These are phyloP conservation scores for Syrrhaptes paradoxus DNA, from an alignment of 2,113 vertebrate species.

Conservation along the genomic window DNA sequence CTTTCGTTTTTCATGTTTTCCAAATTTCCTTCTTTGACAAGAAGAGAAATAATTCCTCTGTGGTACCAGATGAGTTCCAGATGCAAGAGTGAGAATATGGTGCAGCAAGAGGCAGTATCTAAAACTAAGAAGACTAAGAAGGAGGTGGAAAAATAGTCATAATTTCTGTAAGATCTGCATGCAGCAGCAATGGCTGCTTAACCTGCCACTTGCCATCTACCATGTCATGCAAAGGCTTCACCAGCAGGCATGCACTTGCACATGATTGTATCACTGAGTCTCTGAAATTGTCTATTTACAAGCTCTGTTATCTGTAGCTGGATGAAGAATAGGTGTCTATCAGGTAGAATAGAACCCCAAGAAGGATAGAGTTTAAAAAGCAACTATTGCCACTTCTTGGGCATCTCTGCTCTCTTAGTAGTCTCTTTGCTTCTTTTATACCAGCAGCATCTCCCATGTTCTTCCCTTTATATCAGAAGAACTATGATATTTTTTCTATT, in stretches of 20 bases:
- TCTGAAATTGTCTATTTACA: background rate
- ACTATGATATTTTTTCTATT: background rate
- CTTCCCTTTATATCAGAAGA: background rate
- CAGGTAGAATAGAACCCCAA: background rate
- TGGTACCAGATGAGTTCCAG: background rate
- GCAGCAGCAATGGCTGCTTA: background rate
- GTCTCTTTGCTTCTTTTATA: background rate
- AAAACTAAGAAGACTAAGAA: background rate
- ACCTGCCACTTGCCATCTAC: background rate
- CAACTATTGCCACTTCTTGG: background rate
- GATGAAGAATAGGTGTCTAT: background rate
- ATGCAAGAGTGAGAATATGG: background rate
- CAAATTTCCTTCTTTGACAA: background rate
- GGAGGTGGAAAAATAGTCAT: background rate
- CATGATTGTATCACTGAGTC: background rate
- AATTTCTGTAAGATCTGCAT: background rate
- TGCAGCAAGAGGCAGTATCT: background rate
- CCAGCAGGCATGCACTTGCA: rapidly evolving
- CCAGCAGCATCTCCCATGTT: background rate
- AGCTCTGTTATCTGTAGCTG: background rate
- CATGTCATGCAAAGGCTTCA: background rate
- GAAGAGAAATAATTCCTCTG: background rate
- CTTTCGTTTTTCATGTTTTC: background rate
- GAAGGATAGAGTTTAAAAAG: background rate
- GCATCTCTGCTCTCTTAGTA: background rate